A percentile compares a stretch with the other conserved stretches of the same genome.
Evolutionary conservation across 2,113 vertebrate genomes (phyloP).

Genomic region (Platysternon megacephalum): DNA sequence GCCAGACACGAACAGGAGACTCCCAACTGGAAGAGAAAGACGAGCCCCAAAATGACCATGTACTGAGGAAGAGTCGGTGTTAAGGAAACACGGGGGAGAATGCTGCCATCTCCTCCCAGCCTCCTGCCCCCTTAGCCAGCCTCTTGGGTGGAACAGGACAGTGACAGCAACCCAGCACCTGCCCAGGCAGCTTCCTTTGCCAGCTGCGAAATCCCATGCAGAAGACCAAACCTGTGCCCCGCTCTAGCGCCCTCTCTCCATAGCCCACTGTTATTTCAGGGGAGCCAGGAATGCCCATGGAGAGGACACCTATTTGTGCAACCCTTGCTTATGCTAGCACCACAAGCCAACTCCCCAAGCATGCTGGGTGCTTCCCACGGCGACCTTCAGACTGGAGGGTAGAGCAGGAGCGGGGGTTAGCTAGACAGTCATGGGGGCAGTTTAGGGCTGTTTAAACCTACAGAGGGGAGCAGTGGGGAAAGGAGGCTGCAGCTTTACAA

Average conservation of each 20-base stretch:
- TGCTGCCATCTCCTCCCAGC: no score
- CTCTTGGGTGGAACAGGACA: background rate
- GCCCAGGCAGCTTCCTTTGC: no score
- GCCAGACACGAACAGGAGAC: constrained; percentile 93
- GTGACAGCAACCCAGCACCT: no score
- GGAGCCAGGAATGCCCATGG: no score
- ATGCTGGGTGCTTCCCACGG: no score
- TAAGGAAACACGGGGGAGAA: constrained; percentile 55
- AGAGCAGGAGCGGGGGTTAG: accelerated
- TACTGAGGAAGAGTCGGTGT: constrained; percentile 81
- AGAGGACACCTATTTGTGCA: background rate
- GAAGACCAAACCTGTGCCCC: background rate
- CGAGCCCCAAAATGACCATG: constrained; percentile 92
- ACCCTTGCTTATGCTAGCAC: background rate
- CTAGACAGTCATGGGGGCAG: no score
- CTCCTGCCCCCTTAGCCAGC: no score
- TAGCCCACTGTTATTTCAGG: background rate
- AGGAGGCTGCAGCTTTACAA: background rate
- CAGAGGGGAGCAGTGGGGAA: no score
- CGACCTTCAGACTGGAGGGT: background rate
- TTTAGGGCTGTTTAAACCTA: background rate
- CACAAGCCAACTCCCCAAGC: no score
- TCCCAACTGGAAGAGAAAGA: constrained; percentile 92
- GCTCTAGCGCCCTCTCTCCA: accelerated
- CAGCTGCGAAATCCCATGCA: background rate